phyloP scores from a whole-genome alignment of 1,140 invertebrate species.

The Kradibia gibbosae region DNA sequence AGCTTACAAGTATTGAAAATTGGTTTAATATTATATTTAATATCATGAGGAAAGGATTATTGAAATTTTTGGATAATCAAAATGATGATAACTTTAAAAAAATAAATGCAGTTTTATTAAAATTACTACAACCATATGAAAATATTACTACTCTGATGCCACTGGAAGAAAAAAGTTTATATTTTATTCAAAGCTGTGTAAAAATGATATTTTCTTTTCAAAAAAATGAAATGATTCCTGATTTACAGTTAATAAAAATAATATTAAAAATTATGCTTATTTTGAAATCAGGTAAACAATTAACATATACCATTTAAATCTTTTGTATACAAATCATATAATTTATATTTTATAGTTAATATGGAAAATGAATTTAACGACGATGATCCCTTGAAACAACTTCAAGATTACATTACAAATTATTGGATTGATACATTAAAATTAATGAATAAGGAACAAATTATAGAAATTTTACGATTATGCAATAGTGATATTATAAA shows the following conservation, averaged over 20 bases:
- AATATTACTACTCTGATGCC: conserved; percentile 52
- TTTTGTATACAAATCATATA: neutral
- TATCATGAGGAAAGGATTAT: conserved; percentile 48
- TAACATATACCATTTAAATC: neutral
- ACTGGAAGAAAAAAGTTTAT: conserved; percentile 49
- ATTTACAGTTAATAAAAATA: conserved; percentile 45
- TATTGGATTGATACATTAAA: conserved; percentile 58
- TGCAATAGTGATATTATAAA: conserved; percentile 46
- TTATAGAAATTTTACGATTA: conserved; percentile 52
- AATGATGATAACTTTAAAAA: conserved; percentile 49
- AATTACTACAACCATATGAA: conserved; percentile 56
- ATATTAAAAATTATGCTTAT: conserved; percentile 53
- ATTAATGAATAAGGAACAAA: conserved; percentile 49
- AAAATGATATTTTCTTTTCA: conserved; percentile 56
- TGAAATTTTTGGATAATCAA: conserved; percentile 43
- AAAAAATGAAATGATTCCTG: conserved; percentile 48
- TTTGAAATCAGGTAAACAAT: conserved; percentile 50
- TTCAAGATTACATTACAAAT: conserved; percentile 53
- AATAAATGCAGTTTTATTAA: conserved; percentile 53
- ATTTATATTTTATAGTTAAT: neutral
- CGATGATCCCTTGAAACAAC: conserved; percentile 40
- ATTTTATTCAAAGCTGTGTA: conserved; percentile 56
- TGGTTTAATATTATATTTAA: conserved; percentile 56
- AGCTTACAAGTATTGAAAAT: conserved; percentile 55
- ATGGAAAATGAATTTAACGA: conserved; percentile 50